Evolutionary conservation across 2,888 invertebrate genomes (phyloP).

Genomic region (Platyscelio sp.): DNA sequence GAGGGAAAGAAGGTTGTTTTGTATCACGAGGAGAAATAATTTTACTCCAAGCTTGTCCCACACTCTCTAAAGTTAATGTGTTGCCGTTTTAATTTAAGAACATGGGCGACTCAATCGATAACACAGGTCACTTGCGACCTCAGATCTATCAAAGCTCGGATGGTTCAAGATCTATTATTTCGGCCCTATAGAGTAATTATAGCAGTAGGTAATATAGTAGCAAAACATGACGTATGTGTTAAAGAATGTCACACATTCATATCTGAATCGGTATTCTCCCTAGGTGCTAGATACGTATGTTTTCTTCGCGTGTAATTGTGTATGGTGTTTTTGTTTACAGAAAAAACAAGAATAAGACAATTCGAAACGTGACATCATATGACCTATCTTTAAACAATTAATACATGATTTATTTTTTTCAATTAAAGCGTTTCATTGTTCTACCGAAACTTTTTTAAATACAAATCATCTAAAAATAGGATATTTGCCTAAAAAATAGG

Average conservation of each 20-base stretch:
- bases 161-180: background rate
- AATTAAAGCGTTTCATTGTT: background rate
- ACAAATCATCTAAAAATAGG: too few relatives aligned
- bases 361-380: background rate
- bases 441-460: too few relatives aligned
- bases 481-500: too few relatives aligned
- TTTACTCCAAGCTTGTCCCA: too few relatives aligned
- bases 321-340: background rate
- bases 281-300: background rate
- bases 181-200: background rate
- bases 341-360: background rate
- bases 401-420: background rate
- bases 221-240: too few relatives aligned
- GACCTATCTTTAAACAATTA: too few relatives aligned
- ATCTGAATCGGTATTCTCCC: too few relatives aligned
- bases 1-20: too few relatives aligned
- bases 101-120: background rate
- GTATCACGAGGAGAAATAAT: too few relatives aligned
- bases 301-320: background rate
- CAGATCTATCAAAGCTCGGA: constrained; percentile 25
- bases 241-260: background rate
- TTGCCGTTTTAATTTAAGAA: background rate
- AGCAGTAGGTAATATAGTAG: constrained; percentile 19
- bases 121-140: constrained; percentile 28
- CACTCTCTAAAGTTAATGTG: too few relatives aligned